Conservation (phyloP, 23 tunicate genomes). For the Phallusia fumigata region DNA sequence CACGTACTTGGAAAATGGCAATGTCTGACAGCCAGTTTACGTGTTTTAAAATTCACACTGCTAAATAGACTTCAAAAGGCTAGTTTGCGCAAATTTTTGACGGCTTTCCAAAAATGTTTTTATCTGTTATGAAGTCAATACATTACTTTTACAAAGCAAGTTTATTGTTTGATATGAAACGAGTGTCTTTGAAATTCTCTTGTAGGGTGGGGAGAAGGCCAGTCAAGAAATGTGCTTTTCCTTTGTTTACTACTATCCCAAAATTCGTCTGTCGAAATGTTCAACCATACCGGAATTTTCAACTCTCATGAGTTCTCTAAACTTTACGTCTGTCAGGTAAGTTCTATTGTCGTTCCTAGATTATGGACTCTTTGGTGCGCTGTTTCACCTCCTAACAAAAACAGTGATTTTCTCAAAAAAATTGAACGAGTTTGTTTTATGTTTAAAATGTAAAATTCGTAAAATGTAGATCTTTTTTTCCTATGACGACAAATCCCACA, state of each 20-base stretch:
- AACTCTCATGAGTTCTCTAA: background rate
- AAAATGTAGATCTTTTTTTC: too few relatives aligned
- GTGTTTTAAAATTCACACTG: too few relatives aligned
- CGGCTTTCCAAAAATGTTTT: too few relatives aligned
- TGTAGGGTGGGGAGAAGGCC: background rate
- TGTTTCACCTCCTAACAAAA: background rate
- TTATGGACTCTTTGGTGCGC: background rate
- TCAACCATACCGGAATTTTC: background rate
- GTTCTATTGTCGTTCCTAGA: background rate
- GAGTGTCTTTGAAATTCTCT: background rate
- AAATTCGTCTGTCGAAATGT: background rate
- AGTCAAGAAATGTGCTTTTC: background rate
- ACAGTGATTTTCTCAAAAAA: too few relatives aligned
- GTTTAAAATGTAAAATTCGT: too few relatives aligned
- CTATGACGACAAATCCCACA: too few relatives aligned
- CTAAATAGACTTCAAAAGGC: too few relatives aligned
- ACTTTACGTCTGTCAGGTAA: background rate
- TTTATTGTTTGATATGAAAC: background rate
- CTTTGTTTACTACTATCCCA: background rate
- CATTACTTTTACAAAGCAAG: background rate
- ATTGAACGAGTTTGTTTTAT: too few relatives aligned
- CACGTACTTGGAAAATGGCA: too few relatives aligned
- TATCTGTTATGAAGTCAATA: too few relatives aligned
- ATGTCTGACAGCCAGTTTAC: too few relatives aligned
- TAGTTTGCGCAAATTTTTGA: too few relatives aligned